Evolutionary conservation across 2,113 vertebrate genomes (phyloP), one percentile per base, ranked within the genome.

Genomic region (Vimba vimba): DNA sequence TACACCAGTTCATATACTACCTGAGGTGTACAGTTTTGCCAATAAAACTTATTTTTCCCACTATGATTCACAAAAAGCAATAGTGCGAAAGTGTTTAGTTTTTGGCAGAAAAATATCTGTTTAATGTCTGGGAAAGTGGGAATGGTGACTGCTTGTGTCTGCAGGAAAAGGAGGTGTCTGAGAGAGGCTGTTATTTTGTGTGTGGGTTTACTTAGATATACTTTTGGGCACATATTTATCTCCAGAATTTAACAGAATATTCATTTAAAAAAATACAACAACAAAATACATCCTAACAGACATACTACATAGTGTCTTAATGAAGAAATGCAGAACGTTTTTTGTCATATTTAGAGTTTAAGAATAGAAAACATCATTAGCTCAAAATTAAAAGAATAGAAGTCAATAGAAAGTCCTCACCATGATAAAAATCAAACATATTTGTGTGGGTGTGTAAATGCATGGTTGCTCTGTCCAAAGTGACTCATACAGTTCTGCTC

Each of bases 401-500:
- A 77, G 17, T 55, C 47, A 30, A 21, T 30, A 55, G 47, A 77
- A 77, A 77, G 50, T 77, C 25, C 50, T 77, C 5, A 19, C 27
- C 45, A 19, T 77, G 75, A 11, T 21, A 15, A 21, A 43, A 77
- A 55, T 77, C 45, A 7, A 30, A 66, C 30, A n/a, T 43, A 33
- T 81, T 59, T 79, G 74, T 76, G 59, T 79, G 47, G 77, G 79
- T 60, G 79, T 73, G 66, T 52, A 60, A 27, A 71, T 62, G 64
- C 74, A 79, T 73, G 78, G 76, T 17, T 59, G 81, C 81, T 62
- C 66, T 6, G 55, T 66, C 84, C 66, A 75, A 77, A 64, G 79
- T 88, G 87, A 88, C 82, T 88, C 85, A 85, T 39, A 47, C 80
- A n/a, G 79, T 79, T 69, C 68, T 86, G 84, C 52, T 85, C 23